Percentiles rank a stretch among this genome's conserved stretches.
phyloP scores from a whole-genome alignment of 2,888 invertebrate genomes.

The Tholera decimalis region DNA sequence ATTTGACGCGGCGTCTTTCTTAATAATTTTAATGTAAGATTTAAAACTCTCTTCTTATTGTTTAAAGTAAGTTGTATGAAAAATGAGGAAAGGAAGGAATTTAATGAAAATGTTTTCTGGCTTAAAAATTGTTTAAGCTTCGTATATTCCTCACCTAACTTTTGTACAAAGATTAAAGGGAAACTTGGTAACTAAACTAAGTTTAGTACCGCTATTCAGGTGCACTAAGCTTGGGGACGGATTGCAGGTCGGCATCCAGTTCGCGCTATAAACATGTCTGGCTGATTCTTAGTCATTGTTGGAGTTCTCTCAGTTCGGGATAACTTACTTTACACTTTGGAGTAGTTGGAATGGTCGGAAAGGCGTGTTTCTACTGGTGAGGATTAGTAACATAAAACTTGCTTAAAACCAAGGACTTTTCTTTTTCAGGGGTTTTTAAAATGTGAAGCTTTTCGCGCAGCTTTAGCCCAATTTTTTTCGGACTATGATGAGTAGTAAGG shows the following conservation, averaged over 20 bases:
- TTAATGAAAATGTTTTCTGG: not conserved
- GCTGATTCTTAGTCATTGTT: slow-evolving; percentile 37
- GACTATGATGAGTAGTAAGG: too few species aligned
- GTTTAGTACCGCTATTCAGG: slow-evolving; percentile 37
- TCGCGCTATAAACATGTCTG: slow-evolving; percentile 57
- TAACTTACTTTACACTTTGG: slow-evolving; percentile 27
- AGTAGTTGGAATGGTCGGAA: not conserved
- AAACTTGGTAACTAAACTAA: slow-evolving; percentile 16
- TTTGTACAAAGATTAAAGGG: slow-evolving; percentile 24
- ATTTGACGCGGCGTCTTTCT: slow-evolving; percentile 22
- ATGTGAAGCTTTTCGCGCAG: too few species aligned
- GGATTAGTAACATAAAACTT: not conserved
- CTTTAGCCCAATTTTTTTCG: too few species aligned
- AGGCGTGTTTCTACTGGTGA: slow-evolving; percentile 18
- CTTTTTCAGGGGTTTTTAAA: not conserved
- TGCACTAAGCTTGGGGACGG: slow-evolving; percentile 49
- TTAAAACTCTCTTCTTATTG: slow-evolving; percentile 12
- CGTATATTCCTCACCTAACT: slow-evolving; percentile 16
- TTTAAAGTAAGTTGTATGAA: slow-evolving; percentile 2
- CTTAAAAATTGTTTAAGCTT: not conserved
- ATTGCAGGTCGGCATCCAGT: slow-evolving; percentile 34
- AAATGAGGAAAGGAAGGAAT: not conserved
- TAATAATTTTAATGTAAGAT: slow-evolving; percentile 11
- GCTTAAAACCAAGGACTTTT: not conserved
- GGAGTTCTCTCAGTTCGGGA: slow-evolving; percentile 36